These are phyloP conservation scores for Gryllus bimaculatus DNA, from an alignment of 1,140 invertebrate species.

Conservation along the genomic window DNA sequence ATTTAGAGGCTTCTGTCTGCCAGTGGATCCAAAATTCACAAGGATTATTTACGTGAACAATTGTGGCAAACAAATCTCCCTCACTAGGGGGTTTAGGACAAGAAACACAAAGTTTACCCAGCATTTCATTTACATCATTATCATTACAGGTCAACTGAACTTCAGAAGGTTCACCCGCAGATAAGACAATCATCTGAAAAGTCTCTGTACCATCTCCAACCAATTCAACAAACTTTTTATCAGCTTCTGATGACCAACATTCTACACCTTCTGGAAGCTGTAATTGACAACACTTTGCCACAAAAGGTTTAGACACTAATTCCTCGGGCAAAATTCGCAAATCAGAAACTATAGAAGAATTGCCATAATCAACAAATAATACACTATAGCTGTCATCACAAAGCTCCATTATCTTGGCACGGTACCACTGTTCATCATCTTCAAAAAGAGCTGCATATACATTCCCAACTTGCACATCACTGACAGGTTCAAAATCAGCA, in stretches of 20 bases:
- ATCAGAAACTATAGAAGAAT: slow-evolving; percentile 48
- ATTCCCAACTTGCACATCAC: slow-evolving; percentile 37
- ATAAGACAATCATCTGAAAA: slow-evolving; percentile 32
- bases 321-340: slow-evolving; percentile 51
- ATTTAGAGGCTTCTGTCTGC: neutral
- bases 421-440: slow-evolving; percentile 54
- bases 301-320: slow-evolving; percentile 44
- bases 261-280: slow-evolving; percentile 47
- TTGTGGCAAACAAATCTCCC: slow-evolving; percentile 4
- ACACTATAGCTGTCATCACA: slow-evolving; percentile 46
- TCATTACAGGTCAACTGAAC: slow-evolving; percentile 17
- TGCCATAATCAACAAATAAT: slow-evolving; percentile 64
- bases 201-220: slow-evolving; percentile 51
- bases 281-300: slow-evolving; percentile 53
- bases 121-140: slow-evolving; percentile 6
- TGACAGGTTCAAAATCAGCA: slow-evolving; percentile 30
- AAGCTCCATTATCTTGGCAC: slow-evolving; percentile 51
- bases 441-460: slow-evolving; percentile 44
- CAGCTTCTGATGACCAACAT: slow-evolving; percentile 50
- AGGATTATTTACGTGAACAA: slow-evolving; percentile 20
- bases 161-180: slow-evolving; percentile 11
- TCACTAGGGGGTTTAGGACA: too few species aligned
- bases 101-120: neutral
- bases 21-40: slow-evolving; percentile 23
- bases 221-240: slow-evolving; percentile 51